These are phyloP conservation scores for Melanostoma scalare DNA, from an alignment of 2,888 invertebrate species.

Conservation along the genomic window DNA sequence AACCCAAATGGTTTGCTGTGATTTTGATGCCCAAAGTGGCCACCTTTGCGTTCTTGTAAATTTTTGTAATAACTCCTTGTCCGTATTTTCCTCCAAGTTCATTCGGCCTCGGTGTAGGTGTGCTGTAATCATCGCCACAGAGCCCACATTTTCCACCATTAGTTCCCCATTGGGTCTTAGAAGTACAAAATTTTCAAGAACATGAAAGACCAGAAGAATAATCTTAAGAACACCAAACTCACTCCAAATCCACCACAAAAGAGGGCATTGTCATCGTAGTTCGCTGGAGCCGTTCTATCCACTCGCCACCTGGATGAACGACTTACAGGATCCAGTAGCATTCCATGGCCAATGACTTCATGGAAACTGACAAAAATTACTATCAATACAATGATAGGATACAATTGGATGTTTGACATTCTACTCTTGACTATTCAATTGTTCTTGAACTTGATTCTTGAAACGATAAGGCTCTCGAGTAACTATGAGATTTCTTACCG, in stretches of 20 bases:
- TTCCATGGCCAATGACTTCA: constrained; percentile 81
- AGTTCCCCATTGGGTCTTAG: constrained; percentile 79
- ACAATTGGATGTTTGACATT: constrained; percentile 34
- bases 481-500: constrained; percentile 14
- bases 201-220: too few species aligned
- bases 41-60: constrained; percentile 77
- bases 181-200: background rate
- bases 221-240: constrained; percentile 67
- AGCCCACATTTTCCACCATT: constrained; percentile 82
- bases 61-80: constrained; percentile 80
- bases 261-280: constrained; percentile 82
- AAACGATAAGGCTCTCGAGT: constrained; percentile 32
- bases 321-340: constrained; percentile 82
- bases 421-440: background rate
- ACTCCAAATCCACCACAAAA: constrained; percentile 83
- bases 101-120: constrained; percentile 80
- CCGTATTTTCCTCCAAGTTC: constrained; percentile 83
- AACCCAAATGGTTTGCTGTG: constrained; percentile 81
- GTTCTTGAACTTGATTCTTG: constrained; percentile 26
- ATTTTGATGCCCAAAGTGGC: constrained; percentile 78
- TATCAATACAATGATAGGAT: constrained; percentile 19
- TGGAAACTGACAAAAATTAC: constrained; percentile 11
- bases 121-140: constrained; percentile 82
- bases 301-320: constrained; percentile 83
- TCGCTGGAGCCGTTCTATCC: constrained; percentile 80